Evolutionary conservation across 2,888 invertebrate genomes (phyloP).

Genomic region (Apocheima hispidaria): DNA sequence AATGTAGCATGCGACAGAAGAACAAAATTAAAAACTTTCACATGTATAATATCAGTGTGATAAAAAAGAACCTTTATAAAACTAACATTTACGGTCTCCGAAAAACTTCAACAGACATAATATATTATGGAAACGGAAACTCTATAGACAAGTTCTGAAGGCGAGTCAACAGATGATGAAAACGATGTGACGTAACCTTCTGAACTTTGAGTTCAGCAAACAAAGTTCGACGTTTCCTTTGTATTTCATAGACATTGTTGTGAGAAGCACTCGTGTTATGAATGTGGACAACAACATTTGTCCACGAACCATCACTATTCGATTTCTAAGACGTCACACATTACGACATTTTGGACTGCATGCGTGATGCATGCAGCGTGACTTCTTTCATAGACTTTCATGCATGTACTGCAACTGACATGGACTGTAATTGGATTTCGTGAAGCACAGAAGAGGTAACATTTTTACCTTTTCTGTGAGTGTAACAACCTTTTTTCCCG

Average conservation of each 20-base stretch:
- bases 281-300: slow-evolving; percentile 4
- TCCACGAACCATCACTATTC: slow-evolving; percentile 4
- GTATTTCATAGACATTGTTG: slow-evolving; percentile 18
- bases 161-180: slow-evolving; percentile 22
- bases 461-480: no score
- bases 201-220: slow-evolving; percentile 21
- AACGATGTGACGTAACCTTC: slow-evolving; percentile 18
- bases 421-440: no score
- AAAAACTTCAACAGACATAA: slow-evolving; percentile 10
- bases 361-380: no score
- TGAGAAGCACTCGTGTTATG: neutral
- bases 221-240: slow-evolving; percentile 23
- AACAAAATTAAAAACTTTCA: neutral
- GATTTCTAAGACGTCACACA: no score
- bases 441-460: no score
- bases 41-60: slow-evolving; percentile 2
- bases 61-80: slow-evolving; percentile 23
- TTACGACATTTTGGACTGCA: no score
- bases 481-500: no score
- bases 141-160: slow-evolving; percentile 14
- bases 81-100: slow-evolving; percentile 8
- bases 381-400: no score
- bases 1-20: neutral
- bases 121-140: slow-evolving; percentile 14
- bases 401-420: no score